Percentiles rank a stretch among this genome's conserved stretches.
phyloP scores from a whole-genome alignment of 2,888 invertebrate species.

The Ypsolopha scabrella region DNA sequence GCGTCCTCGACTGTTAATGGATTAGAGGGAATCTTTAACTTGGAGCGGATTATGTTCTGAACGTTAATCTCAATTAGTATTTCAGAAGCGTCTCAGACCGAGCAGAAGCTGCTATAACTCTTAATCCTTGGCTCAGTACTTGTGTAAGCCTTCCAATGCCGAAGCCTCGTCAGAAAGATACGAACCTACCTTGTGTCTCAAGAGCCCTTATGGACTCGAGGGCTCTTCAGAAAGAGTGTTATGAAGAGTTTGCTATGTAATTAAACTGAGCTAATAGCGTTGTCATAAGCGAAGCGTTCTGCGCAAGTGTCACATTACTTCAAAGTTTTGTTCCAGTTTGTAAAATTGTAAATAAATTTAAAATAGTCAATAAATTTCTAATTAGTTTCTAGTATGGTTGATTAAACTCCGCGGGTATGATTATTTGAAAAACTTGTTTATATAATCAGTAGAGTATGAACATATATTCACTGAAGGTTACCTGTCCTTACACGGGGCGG shows the following conservation, averaged over 20 bases:
- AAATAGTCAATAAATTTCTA: not conserved
- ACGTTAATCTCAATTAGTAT: no score
- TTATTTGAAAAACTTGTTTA: no score
- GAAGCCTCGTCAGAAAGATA: not conserved
- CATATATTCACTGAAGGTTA: no score
- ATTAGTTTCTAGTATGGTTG: not conserved
- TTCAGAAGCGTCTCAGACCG: no score
- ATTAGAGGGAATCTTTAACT: no score
- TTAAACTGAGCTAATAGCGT: not conserved
- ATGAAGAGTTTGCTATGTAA: not conserved
- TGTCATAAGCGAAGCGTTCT: not conserved
- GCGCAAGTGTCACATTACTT: not conserved
- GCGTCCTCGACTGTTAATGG: no score
- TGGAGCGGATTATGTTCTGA: no score
- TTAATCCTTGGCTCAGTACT: not conserved
- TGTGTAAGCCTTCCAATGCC: not conserved
- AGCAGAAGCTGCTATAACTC: no score
- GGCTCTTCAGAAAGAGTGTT: not conserved
- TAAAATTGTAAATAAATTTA: no score
- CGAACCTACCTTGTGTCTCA: not conserved
- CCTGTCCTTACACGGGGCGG: no score
- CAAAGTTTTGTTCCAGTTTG: not conserved
- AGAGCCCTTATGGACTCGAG: not conserved
- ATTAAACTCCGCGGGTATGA: no score
- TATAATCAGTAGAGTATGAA: no score